Percentiles rank a stretch among this genome's conserved stretches.
Evolutionary conservation across 1,140 invertebrate genomes (phyloP).

Genomic region (Penaeus indicus): DNA sequence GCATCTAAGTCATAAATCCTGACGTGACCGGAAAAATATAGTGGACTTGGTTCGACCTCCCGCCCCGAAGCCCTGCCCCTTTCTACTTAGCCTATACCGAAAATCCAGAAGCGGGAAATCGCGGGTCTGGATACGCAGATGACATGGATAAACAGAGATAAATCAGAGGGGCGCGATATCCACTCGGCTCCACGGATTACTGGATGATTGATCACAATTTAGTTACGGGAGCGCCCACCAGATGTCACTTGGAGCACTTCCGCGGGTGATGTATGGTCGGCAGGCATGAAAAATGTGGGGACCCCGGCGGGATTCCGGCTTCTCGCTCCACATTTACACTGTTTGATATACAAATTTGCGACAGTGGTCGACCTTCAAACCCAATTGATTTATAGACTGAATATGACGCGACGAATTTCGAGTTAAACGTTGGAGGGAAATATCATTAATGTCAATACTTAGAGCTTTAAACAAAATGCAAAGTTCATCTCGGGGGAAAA

Average conservation of each 20-base stretch:
- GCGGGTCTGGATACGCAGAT: slow-evolving; percentile 48
- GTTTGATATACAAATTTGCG: too few species aligned
- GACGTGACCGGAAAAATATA: background rate
- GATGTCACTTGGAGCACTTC: slow-evolving; percentile 58
- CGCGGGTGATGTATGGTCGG: slow-evolving; percentile 53
- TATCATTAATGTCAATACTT: too few species aligned
- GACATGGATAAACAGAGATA: slow-evolving; percentile 61
- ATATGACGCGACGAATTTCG: too few species aligned
- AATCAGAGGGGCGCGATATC: slow-evolving; percentile 56
- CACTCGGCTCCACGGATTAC: slow-evolving; percentile 51
- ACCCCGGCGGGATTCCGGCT: slow-evolving; percentile 3
- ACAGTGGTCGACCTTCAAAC: too few species aligned
- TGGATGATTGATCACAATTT: slow-evolving; percentile 61
- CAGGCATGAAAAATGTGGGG: slow-evolving; percentile 49
- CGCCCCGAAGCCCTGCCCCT: too few species aligned
- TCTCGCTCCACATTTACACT: background rate
- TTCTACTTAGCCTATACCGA: background rate
- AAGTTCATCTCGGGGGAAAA: too few species aligned
- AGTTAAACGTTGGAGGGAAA: too few species aligned
- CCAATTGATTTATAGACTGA: too few species aligned
- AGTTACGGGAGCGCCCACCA: slow-evolving; percentile 61
- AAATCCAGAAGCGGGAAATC: slow-evolving; percentile 44
- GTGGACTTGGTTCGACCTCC: too few species aligned
- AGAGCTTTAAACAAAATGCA: too few species aligned
- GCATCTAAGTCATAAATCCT: too few species aligned